Conservation (phyloP, 2,888 invertebrate species). For the Philhelius pedissequus region DNA sequence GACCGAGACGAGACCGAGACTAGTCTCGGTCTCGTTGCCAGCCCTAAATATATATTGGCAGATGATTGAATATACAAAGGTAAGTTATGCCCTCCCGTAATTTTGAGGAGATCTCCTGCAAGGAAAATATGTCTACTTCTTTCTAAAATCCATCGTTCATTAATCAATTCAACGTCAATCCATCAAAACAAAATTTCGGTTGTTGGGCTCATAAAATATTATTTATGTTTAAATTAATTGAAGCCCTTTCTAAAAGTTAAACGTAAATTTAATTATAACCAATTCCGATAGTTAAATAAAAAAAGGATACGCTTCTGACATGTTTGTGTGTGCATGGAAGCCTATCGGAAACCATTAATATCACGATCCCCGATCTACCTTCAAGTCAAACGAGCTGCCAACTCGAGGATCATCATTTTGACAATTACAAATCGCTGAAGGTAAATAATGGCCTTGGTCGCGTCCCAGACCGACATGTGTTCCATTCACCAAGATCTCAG, state of each 20-base stretch:
- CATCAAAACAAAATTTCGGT: background rate
- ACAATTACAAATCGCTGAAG: constrained; percentile 59
- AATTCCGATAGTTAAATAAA: background rate
- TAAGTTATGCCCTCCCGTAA: no score
- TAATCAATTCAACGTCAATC: background rate
- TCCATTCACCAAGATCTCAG: background rate
- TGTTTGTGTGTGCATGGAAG: constrained; percentile 8
- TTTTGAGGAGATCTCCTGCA: background rate
- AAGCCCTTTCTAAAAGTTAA: background rate
- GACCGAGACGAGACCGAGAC: no score
- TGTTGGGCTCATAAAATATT: background rate
- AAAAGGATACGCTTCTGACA: constrained; percentile 45
- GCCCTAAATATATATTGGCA: no score
- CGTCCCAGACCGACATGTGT: constrained; percentile 42
- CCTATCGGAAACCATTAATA: constrained; percentile 50
- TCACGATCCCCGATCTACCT: constrained; percentile 8
- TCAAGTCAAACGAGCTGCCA: constrained; percentile 44
- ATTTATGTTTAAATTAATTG: background rate
- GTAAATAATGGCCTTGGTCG: constrained; percentile 52
- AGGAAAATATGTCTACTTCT: background rate
- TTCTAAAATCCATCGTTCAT: background rate
- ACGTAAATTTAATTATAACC: constrained; percentile 16
- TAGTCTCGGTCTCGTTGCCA: no score
- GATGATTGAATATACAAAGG: no score
- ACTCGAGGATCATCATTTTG: constrained; percentile 52